phyloP scores from a whole-genome alignment of 1,140 invertebrate genomes.

The Calycopis cecrops region DNA sequence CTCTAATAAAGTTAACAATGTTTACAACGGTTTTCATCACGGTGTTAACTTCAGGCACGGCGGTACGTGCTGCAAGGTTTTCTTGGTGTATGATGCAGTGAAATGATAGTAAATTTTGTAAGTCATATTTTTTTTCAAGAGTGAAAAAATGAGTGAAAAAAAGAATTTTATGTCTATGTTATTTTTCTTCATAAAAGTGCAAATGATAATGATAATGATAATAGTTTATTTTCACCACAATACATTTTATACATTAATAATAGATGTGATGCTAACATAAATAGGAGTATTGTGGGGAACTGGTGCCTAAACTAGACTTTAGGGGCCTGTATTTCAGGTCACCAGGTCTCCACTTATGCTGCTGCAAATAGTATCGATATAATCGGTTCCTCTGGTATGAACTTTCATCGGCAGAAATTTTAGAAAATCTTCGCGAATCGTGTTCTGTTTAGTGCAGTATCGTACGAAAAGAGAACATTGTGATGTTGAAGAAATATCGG shows the following conservation, averaged over 20 bases:
- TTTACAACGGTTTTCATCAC: constrained; percentile 28
- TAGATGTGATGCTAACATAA: too few relatives aligned
- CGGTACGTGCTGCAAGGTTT: constrained; percentile 23
- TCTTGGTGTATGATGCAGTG: constrained; percentile 27
- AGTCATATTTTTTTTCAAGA: constrained; percentile 31
- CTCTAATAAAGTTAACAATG: constrained; percentile 28
- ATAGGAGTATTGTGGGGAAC: too few relatives aligned
- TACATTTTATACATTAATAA: too few relatives aligned
- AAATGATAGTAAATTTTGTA: constrained; percentile 28
- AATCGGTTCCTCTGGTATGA: constrained; percentile 32
- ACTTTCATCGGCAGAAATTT: constrained; percentile 27
- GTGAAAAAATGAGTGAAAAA: constrained; percentile 17
- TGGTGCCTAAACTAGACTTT: too few relatives aligned
- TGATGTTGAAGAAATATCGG: constrained; percentile 33
- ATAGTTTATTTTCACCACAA: too few relatives aligned
- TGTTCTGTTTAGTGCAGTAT: constrained; percentile 29
- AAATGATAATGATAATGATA: too few relatives aligned
- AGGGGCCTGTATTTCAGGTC: too few relatives aligned
- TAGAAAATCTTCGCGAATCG: constrained; percentile 31
- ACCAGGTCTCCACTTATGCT: too few relatives aligned
- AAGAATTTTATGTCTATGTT: constrained; percentile 32
- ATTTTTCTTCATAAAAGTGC: constrained; percentile 32
- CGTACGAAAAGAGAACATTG: constrained; percentile 33
- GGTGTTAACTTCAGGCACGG: constrained; percentile 20
- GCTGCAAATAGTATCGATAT: constrained; percentile 32